Evolutionary conservation across 2,797 vertebrate genomes (phyloP), one percentile per base, ranked within the genome.

Genomic region (Cygnus olor): DNA sequence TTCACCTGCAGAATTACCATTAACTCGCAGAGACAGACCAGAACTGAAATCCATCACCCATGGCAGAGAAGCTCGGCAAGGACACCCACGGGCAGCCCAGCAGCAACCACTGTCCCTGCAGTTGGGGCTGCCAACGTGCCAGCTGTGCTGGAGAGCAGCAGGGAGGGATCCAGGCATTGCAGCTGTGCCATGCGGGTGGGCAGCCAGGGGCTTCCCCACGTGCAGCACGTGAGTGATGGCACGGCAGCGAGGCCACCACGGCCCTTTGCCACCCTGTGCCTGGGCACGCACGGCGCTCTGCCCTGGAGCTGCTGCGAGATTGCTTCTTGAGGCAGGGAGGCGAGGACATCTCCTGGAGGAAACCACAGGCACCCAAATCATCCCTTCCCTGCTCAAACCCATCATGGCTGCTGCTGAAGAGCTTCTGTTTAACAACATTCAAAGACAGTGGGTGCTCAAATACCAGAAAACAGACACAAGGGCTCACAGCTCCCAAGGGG

Each of bases 11-110:
- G 66, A 47, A 28, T 40, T 40, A 40, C 27, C 10, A 40, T 63
- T 40, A 38, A 28, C 38, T 40, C 34, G 7, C 36, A 38, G 68
- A 69, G 60, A 36, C 69, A 57, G n/a, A 56, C 42, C 47, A 58
- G 54, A 63, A 66, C 1, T 15, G 63, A 74, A 28, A 42, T 8
- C 22, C 38, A 38, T 45, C 38, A 10, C 3, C 44, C 47, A 36
- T 10, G 3, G 36, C 2, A 4, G 1, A 65, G 42, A 14, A 14
- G 10, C 40, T 71, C 0, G 0, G 30, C 16, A 49, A 14, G 21
- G 45, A 42, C 28, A 65, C 18, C 63, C 27, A 13, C 0, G 12
- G 28, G 14, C 30, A 72, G 38, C 74, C 70, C 71, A 47, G 71
- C 0, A 6, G 80, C 38, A 74, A 38, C 9, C 27, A 1, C 42